Evolutionary conservation across 64 coral and sea anemone species (phyloP).

Genomic region (Astreopora myriophthalma): DNA sequence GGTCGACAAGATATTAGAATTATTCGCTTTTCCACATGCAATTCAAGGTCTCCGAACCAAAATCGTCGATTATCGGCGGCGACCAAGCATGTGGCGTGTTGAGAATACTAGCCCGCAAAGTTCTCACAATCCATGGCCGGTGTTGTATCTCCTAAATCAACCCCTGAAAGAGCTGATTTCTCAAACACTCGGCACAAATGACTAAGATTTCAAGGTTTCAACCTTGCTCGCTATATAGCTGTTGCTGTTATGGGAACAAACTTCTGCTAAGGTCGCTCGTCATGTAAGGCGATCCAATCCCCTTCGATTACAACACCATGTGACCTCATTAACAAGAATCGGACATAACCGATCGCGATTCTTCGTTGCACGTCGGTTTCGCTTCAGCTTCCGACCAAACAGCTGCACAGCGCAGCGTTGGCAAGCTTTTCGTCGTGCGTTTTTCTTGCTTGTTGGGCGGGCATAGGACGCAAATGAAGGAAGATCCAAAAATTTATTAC

Average conservation of each 20-base stretch:
- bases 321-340: slow-evolving; percentile 27
- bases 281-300: slow-evolving; percentile 51
- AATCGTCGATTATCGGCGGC: slow-evolving; percentile 6
- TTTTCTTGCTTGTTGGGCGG: slow-evolving; percentile 33
- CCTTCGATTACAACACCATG: neutral
- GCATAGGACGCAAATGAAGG: slow-evolving; percentile 1
- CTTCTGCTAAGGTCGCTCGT: slow-evolving; percentile 38
- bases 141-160: slow-evolving; percentile 43
- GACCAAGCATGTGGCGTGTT: slow-evolving; percentile 19
- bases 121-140: slow-evolving; percentile 45
- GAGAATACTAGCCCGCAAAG: slow-evolving; percentile 44
- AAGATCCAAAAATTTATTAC: neutral
- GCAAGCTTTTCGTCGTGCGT: too few species aligned
- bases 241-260: slow-evolving; percentile 63
- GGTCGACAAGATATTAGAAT: slow-evolving; percentile 44
- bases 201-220: neutral
- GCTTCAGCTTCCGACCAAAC: slow-evolving; percentile 18
- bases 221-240: slow-evolving; percentile 43
- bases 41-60: slow-evolving; percentile 49
- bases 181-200: slow-evolving; percentile 32
- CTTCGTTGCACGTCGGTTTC: neutral
- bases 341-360: neutral
- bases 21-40: slow-evolving; percentile 53
- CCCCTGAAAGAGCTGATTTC: slow-evolving; percentile 41
- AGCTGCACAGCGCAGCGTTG: neutral